Base-by-base conservation (phyloP, 2,113 vertebrate genomes). In the Thamnophis sirtalis region DNA sequence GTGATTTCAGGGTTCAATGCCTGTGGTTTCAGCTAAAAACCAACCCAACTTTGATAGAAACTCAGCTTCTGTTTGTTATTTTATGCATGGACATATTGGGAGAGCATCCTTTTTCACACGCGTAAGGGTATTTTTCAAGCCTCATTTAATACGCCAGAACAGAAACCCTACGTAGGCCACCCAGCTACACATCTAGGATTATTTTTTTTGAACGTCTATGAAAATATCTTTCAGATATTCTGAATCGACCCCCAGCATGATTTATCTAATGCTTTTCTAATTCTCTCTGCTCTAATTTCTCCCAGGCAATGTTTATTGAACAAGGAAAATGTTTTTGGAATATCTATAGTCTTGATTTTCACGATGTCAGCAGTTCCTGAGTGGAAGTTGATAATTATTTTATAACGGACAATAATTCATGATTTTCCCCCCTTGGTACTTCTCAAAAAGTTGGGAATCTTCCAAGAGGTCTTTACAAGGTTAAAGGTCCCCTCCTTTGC, bases 121-220 rank as follows among this genome's bases (percentile, higher is more conserved):
- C 2, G 21, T 80, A 80, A 33, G 17, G 33, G 68, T 80, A 38
- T 80, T 38, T 80, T 80, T 38, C 68, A 38, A n/a, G 63, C 15
- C 60, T 68, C 60, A 68, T 68, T 68, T 68, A 68, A n/a, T 68
- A n/a, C 0, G 4, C 28, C 22, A 17, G 33, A 80, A 19, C 17
- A 38, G 33, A 80, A 80, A 80, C 0, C 33, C 13, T 33, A 80
- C 5, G 3, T 1, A 38, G 33, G 15, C 17, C 68, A 8, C 7
- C 68, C n/a, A n/a, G 1, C n/a, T 21, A 80, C 33, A 38, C 2
- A 0, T 80, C n/a, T 80, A 38, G 15, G n/a, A 0, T 0, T 21
- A 19, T 73, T 63, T 63, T 60, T n/a, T 63, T 63, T 63, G 9
- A 63, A n/a, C 9, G n/a, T 33, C 17, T 38, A 9, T 21, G 68